These are phyloP conservation scores for Todiramphus saurophagus DNA, from an alignment of 2,113 vertebrate genomes.

Conservation along the genomic window DNA sequence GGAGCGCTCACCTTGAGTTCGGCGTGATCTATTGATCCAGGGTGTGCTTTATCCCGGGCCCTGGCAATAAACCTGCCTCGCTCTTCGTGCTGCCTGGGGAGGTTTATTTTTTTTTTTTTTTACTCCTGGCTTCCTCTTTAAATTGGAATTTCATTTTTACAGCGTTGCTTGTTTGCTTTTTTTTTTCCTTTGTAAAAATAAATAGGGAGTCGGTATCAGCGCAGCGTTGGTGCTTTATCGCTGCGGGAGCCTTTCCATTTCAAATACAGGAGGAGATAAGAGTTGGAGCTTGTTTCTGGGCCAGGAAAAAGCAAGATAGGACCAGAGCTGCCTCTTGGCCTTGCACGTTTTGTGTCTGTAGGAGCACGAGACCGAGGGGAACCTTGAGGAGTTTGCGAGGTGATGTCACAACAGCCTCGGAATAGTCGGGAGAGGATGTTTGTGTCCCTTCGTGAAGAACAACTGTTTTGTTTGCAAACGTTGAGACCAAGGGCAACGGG, in stretches of 20 bases:
- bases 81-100: neutral
- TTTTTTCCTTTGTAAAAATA: neutral
- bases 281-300: neutral
- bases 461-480: neutral
- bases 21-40: accelerated
- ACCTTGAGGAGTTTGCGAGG: neutral
- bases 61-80: neutral
- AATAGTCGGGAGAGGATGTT: neutral
- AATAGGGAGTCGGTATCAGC: neutral
- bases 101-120: neutral
- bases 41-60: no score
- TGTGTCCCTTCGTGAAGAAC: neutral
- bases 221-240: accelerated
- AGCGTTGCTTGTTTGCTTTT: neutral
- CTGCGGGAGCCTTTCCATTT: neutral
- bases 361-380: neutral
- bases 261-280: neutral
- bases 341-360: neutral
- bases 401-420: neutral
- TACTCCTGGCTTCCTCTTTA: neutral
- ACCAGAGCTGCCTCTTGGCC: neutral
- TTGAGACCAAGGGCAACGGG: neutral
- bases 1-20: neutral
- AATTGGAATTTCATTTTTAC: neutral
- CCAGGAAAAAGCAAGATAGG: neutral